phyloP scores from a whole-genome alignment of 2,113 vertebrate species.

The Rhabdornis inornatus region DNA sequence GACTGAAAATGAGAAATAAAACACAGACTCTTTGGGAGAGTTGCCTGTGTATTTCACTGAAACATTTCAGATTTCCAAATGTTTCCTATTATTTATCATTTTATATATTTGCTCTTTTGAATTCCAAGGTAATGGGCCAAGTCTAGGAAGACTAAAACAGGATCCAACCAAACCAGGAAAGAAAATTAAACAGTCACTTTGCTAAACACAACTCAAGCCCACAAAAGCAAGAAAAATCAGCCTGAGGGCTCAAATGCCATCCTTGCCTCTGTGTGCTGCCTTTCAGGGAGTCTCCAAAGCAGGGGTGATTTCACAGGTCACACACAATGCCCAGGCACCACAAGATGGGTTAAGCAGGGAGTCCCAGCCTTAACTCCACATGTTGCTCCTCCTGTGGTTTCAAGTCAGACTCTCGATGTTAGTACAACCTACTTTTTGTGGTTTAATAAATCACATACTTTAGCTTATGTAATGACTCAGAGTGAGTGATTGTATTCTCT shows the following conservation, averaged over 20 bases:
- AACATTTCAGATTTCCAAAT: conserved; percentile 44
- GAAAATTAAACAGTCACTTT: conserved; percentile 41
- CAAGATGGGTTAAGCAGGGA: conserved; percentile 38
- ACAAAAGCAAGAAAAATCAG: conserved; percentile 9
- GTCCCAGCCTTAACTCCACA: conserved; percentile 20
- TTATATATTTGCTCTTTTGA: conserved; percentile 46
- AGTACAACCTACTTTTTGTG: conserved; percentile 67
- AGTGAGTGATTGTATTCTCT: conserved; percentile 69
- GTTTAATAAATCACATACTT: conserved; percentile 70
- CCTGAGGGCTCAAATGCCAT: neutral
- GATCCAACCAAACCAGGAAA: conserved; percentile 41
- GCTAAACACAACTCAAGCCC: conserved; percentile 6
- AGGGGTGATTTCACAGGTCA: conserved; percentile 22
- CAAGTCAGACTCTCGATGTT: conserved; percentile 57
- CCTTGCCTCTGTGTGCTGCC: neutral
- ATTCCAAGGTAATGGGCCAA: conserved; percentile 43
- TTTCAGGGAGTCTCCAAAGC: conserved; percentile 8
- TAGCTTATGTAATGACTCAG: conserved; percentile 74
- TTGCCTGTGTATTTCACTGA: conserved; percentile 11
- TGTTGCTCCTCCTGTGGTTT: conserved; percentile 51
- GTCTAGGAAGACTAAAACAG: conserved; percentile 24
- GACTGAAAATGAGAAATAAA: conserved; percentile 28
- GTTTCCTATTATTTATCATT: conserved; percentile 58
- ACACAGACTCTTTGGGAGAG: conserved; percentile 5
- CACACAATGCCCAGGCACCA: neutral